Evolutionary conservation across 2,113 vertebrate genomes (phyloP).

Genomic region (Hippocampus mohnikei): DNA sequence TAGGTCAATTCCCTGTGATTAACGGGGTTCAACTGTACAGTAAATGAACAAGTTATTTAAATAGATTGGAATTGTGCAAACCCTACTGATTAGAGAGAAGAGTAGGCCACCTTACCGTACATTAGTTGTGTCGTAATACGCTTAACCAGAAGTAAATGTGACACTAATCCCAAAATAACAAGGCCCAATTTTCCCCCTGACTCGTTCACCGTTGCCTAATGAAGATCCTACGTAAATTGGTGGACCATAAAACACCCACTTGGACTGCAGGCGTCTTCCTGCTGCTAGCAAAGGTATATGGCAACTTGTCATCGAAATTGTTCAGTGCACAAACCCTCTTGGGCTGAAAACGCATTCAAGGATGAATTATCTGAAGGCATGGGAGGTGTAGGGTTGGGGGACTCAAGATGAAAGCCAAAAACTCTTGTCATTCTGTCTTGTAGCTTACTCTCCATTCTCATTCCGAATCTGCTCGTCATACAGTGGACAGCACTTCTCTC

Average conservation of each 20-base stretch:
- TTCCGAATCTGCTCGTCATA: slow-evolving; percentile 86
- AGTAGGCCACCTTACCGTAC: slow-evolving; percentile 7
- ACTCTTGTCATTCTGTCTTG: slow-evolving; percentile 43
- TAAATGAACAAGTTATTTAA: too few relatives aligned
- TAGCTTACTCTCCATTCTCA: slow-evolving; percentile 80
- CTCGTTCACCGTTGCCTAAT: slow-evolving; percentile 24
- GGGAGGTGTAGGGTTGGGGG: background rate
- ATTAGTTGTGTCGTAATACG: slow-evolving; percentile 25
- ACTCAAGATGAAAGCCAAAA: background rate
- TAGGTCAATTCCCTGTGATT: too few relatives aligned
- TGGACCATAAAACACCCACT: slow-evolving; percentile 34
- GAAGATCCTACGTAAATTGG: slow-evolving; percentile 47
- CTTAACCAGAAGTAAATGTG: slow-evolving; percentile 36
- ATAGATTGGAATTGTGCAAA: too few relatives aligned
- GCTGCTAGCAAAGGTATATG: background rate
- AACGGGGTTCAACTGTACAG: too few relatives aligned
- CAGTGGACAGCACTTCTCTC: slow-evolving; percentile 82
- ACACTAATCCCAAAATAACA: slow-evolving; percentile 70
- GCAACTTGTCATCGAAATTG: slow-evolving; percentile 15
- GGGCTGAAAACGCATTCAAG: slow-evolving; percentile 27
- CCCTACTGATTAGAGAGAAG: slow-evolving; percentile 15
- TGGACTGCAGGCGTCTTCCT: slow-evolving; percentile 18
- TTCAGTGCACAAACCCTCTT: slow-evolving; percentile 13
- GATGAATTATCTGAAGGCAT: slow-evolving; percentile 15
- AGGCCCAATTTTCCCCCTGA: slow-evolving; percentile 49